Evolutionary conservation across 2,888 invertebrate species (phyloP).

Genomic region (Apoda limacodes): DNA sequence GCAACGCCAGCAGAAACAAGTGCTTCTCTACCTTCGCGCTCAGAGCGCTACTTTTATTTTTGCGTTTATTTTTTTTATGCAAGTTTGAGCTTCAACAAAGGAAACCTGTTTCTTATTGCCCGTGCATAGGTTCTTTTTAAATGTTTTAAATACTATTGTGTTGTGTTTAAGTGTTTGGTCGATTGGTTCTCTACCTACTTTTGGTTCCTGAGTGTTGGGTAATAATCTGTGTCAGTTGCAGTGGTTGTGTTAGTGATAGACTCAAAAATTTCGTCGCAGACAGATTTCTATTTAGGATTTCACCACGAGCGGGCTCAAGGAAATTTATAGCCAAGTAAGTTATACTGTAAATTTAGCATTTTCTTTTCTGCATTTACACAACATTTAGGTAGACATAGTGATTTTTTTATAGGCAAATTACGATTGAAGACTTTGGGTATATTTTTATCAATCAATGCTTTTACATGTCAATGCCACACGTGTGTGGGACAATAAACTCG

Average conservation of each 20-base stretch:
- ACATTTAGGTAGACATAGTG: too few relatives aligned
- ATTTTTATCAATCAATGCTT: too few relatives aligned
- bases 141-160: slow-evolving; percentile 28
- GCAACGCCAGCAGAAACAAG: slow-evolving; percentile 60
- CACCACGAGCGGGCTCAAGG: slow-evolving; percentile 69
- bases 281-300: slow-evolving; percentile 65
- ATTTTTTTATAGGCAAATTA: too few relatives aligned
- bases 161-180: slow-evolving; percentile 33
- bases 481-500: too few relatives aligned
- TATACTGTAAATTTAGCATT: too few relatives aligned
- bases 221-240: slow-evolving; percentile 64
- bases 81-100: slow-evolving; percentile 34
- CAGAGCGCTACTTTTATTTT: slow-evolving; percentile 47
- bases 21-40: slow-evolving; percentile 30
- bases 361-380: too few relatives aligned
- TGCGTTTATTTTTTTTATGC: slow-evolving; percentile 46
- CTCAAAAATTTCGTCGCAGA: slow-evolving; percentile 58
- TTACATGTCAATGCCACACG: too few relatives aligned
- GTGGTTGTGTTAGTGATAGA: slow-evolving; percentile 64
- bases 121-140: slow-evolving; percentile 33
- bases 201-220: slow-evolving; percentile 60
- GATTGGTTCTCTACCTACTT: slow-evolving; percentile 42
- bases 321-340: slow-evolving; percentile 66
- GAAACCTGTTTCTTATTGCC: slow-evolving; percentile 44
- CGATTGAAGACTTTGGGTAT: too few relatives aligned